Evolutionary conservation across 64 coral and sea anemone species (phyloP).

Genomic region (Dendronephthya gigantea): DNA sequence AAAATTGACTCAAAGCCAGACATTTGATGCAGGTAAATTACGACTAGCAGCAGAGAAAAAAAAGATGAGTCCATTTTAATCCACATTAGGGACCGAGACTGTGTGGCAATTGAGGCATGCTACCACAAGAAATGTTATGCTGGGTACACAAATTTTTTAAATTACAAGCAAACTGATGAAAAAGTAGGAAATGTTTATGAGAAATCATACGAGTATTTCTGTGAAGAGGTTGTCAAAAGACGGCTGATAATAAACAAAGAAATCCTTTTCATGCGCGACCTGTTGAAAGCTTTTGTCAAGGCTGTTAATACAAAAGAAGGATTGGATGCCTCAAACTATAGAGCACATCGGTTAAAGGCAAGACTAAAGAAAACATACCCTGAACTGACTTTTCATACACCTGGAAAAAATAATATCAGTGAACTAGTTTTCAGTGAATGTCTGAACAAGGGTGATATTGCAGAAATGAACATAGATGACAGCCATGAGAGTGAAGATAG

Average conservation of each 20-base stretch:
- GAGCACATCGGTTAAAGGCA: not conserved
- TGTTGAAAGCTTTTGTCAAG: not conserved
- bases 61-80: too few species aligned
- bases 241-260: not conserved
- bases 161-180: too few species aligned
- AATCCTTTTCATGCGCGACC: not conserved
- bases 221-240: not conserved
- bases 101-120: too few species aligned
- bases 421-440: not conserved
- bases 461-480: not conserved
- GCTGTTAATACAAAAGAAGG: not conserved
- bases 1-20: too few species aligned
- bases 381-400: not conserved
- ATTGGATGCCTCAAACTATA: conserved; percentile 1
- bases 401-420: conserved; percentile 12
- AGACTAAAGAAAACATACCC: conserved; percentile 4
- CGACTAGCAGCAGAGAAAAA: too few species aligned
- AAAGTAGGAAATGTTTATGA: too few species aligned
- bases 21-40: too few species aligned
- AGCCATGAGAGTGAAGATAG: not conserved
- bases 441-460: conserved; percentile 1
- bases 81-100: too few species aligned
- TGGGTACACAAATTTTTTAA: too few species aligned
- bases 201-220: too few species aligned
- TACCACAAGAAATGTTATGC: too few species aligned